These are phyloP conservation scores for Babylonia areolata DNA, from an alignment of 1,140 invertebrate genomes.

Conservation along the genomic window DNA sequence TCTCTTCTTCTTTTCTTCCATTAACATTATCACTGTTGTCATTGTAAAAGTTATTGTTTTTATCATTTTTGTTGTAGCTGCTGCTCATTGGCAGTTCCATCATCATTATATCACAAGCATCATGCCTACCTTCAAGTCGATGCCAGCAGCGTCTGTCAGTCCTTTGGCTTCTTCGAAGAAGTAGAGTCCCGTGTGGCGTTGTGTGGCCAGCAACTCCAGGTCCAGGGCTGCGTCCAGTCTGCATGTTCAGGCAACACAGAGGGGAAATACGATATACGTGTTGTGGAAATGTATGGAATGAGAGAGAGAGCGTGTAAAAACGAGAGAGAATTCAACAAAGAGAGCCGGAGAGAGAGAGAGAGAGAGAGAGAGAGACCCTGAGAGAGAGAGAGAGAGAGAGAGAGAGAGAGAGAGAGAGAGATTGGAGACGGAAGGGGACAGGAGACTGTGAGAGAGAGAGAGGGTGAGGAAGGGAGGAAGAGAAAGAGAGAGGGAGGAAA, in stretches of 20 bases:
- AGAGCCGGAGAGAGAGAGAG: neutral
- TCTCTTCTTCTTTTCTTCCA: neutral
- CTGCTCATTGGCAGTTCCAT: too few species aligned
- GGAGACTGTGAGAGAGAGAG: neutral
- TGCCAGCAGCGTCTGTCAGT: constrained; percentile 63
- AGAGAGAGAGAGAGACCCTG: neutral
- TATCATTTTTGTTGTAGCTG: too few species aligned
- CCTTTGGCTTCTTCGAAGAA: constrained; percentile 63
- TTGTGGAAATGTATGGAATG: too few species aligned
- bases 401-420: too few species aligned
- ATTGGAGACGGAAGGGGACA: too few species aligned
- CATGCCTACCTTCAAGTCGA: constrained; percentile 55
- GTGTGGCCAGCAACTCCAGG: constrained; percentile 57
- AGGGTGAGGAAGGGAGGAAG: too few species aligned
- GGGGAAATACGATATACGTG: neutral
- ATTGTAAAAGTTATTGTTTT: too few species aligned
- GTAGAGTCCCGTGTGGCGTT: constrained; percentile 51
- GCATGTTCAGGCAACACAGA: too few species aligned
- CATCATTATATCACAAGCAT: too few species aligned
- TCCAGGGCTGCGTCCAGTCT: constrained; percentile 64
- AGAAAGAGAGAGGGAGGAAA: too few species aligned
- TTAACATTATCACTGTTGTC: neutral
- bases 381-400: too few species aligned
- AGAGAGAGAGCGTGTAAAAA: too few species aligned
- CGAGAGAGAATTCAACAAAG: neutral